Evolutionary conservation across 2,797 vertebrate species (phyloP).

Genomic region (Salarias fasciatus): DNA sequence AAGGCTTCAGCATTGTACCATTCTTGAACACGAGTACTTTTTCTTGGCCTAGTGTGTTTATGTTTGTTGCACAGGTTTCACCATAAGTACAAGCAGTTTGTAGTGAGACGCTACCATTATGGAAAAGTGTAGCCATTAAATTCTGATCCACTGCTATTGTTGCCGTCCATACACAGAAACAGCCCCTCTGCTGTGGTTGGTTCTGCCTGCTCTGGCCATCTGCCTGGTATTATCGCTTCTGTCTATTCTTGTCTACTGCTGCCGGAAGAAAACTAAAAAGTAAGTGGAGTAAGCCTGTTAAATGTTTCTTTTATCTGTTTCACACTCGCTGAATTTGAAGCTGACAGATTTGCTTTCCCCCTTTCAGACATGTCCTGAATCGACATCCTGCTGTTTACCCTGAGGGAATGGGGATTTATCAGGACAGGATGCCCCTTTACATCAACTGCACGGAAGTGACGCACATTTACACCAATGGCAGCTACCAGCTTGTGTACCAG

Average conservation of each 20-base stretch:
- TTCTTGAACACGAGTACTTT: background rate
- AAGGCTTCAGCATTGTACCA: background rate
- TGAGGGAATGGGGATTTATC: constrained; percentile 66
- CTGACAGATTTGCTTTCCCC: constrained; percentile 8
- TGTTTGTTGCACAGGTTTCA: background rate
- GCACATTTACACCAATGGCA: constrained; percentile 84
- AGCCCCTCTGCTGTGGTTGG: constrained; percentile 59
- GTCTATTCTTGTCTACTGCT: constrained; percentile 60
- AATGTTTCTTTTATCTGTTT: background rate
- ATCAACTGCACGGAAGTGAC: constrained; percentile 86
- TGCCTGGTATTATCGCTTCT: constrained; percentile 57
- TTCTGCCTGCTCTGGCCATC: constrained; percentile 60
- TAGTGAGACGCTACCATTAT: no score
- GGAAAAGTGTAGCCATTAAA: no score
- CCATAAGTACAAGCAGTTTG: no score
- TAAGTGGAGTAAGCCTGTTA: constrained; percentile 37
- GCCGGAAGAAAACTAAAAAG: constrained; percentile 64
- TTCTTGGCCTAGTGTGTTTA: background rate
- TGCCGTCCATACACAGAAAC: constrained; percentile 44
- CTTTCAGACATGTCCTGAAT: constrained; percentile 51
- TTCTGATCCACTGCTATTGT: constrained; percentile 2
- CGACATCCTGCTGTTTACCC: constrained; percentile 54
- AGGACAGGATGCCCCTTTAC: constrained; percentile 79
- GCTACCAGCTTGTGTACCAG: constrained; percentile 85
- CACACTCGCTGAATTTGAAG: background rate